Percentiles rank a stretch among this genome's conserved stretches.
These are phyloP conservation scores for Megalops cyprinoides DNA, from an alignment of 2,797 vertebrate species.

Conservation along the genomic window DNA sequence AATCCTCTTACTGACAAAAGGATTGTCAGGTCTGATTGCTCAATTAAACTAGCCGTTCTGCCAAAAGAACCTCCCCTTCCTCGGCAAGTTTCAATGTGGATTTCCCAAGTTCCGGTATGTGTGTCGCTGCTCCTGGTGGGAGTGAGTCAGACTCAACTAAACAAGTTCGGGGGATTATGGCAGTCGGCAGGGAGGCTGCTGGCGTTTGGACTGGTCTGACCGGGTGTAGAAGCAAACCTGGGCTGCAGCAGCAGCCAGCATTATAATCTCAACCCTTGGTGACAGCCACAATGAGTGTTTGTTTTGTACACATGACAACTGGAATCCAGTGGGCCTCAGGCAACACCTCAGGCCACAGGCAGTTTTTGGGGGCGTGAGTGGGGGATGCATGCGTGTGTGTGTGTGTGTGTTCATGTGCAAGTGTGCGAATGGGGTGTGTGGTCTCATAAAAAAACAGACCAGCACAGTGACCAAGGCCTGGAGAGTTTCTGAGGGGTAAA, in stretches of 20 bases:
- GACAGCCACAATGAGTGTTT: constrained; percentile 37
- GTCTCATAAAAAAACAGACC: background rate
- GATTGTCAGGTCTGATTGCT: constrained; percentile 58
- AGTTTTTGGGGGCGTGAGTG: background rate
- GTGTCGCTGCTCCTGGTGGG: constrained; percentile 20
- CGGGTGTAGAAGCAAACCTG: constrained; percentile 35
- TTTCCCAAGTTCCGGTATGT: constrained; percentile 27
- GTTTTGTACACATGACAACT: constrained; percentile 47
- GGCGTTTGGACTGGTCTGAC: constrained; percentile 25
- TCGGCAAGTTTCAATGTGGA: constrained; percentile 24
- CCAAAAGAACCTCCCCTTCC: constrained; percentile 44
- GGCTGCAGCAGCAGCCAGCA: constrained; percentile 30
- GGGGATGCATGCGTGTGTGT: background rate
- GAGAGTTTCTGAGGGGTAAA: background rate
- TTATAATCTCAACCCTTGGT: constrained; percentile 38
- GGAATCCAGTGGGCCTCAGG: constrained; percentile 42
- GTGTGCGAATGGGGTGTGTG: background rate
- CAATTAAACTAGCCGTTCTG: constrained; percentile 53
- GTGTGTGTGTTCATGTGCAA: background rate
- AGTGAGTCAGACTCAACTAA: constrained; percentile 18
- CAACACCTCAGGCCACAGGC: constrained; percentile 40
- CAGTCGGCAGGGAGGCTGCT: constrained; percentile 17
- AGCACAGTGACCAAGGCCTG: background rate
- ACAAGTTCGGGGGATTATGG: constrained; percentile 33
- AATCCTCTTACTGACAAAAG: constrained; percentile 56